Base-by-base conservation (phyloP, 2,888 invertebrate species). In the Drosophila rellima region DNA sequence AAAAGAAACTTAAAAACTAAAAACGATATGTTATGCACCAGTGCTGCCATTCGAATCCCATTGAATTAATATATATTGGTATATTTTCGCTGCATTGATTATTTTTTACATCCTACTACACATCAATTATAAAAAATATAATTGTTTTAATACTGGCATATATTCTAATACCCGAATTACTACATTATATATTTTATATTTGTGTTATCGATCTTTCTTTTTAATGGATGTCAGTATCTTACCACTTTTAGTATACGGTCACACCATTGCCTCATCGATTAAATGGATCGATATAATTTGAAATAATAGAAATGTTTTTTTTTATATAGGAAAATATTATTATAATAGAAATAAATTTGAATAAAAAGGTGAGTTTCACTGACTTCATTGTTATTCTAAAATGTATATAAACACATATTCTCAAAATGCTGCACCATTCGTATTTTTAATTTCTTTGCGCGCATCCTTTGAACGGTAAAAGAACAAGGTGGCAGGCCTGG, bases 31-130 rank as follows among this genome's bases (percentile, higher is more conserved):
- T 15, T 3, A 11, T 44, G 8, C 3, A 37, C 20, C 33, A 55
- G 39, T 48, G 40, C 26, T 45, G 40, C 40, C 20, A 40, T 35
- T 54, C 15, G 13, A 37, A 6, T 42, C 15, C 5, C 23, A 8
- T 39, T 8, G 20, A 10, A 31, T 47, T 20, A 20, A 6, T 13
- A 39, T 7, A 0, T n/a, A 18, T 11, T 18, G 40, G 11, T 13
- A 11, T 13, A 5, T 6, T 18, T 37, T 15, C 37, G 17, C 8
- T 4, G 17, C 13, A 10, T 18, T 8, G 5, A 13, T 20, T 6
- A n/a, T 11, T 10, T 5, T 17, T 8, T 5, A 11, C 11, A 11
- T 11, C n/a, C n/a, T 17, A 17, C n/a, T 17, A 17, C 11, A 18
- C 1, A 39, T 10, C 15, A 17, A 39, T 7, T 2, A 8, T 2